Conservation (phyloP, 2,888 invertebrate genomes). For the Tachina lurida region DNA sequence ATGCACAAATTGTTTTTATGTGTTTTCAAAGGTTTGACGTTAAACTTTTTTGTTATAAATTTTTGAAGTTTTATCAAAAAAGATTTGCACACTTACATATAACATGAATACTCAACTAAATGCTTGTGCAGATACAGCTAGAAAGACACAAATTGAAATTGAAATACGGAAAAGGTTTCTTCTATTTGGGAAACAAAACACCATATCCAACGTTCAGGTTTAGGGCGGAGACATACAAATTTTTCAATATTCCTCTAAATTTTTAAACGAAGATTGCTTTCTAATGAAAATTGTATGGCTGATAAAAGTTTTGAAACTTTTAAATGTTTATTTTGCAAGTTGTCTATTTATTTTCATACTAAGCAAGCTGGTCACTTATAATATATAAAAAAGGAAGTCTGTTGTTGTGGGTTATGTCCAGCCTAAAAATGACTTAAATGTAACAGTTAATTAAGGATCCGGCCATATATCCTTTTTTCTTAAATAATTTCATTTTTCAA, state of each 20-base stretch:
- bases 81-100: slow-evolving; percentile 27
- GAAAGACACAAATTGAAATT: slow-evolving; percentile 12
- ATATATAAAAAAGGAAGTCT: not conserved
- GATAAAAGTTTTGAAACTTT: too few relatives aligned
- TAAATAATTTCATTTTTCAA: not conserved
- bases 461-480: slow-evolving; percentile 21
- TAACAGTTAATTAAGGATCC: not conserved
- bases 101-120: slow-evolving; percentile 26
- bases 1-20: slow-evolving; percentile 60
- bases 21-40: slow-evolving; percentile 52
- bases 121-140: not conserved
- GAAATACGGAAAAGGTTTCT: slow-evolving; percentile 29
- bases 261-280: too few relatives aligned
- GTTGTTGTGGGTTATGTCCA: not conserved
- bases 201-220: not conserved
- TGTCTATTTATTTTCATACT: too few relatives aligned
- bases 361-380: too few relatives aligned
- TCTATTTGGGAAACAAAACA: slow-evolving; percentile 20
- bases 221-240: too few relatives aligned
- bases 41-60: slow-evolving; percentile 46
- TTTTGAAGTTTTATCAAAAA: slow-evolving; percentile 29
- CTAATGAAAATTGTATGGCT: too few relatives aligned
- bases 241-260: too few relatives aligned
- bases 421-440: not conserved
- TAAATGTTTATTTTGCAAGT: too few relatives aligned